Percentiles rank a stretch among this genome's conserved stretches.
phyloP scores from a whole-genome alignment of 2,797 vertebrate species.

The Heteromormyrus szaboi region DNA sequence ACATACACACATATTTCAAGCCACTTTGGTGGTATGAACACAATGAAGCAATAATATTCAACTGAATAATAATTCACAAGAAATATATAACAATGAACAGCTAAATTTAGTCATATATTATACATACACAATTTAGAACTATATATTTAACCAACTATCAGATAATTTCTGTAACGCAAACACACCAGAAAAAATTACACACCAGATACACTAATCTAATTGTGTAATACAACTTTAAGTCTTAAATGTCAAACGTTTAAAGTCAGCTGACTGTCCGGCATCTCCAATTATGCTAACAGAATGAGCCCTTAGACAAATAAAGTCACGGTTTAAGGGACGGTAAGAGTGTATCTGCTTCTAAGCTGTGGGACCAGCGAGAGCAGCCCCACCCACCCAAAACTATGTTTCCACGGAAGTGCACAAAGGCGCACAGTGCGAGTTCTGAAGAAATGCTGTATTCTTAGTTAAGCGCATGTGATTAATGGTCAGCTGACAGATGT shows the following conservation, averaged over 20 bases:
- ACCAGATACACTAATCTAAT: neutral
- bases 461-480: neutral
- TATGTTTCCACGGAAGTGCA: neutral
- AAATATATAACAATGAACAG: neutral
- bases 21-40: no score
- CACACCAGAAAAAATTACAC: neutral
- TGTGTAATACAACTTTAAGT: neutral
- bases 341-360: neutral
- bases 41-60: neutral
- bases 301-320: neutral
- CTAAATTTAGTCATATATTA: neutral
- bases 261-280: neutral
- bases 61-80: neutral
- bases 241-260: neutral
- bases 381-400: neutral
- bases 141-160: neutral
- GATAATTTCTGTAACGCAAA: neutral
- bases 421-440: neutral
- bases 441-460: neutral
- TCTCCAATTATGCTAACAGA: neutral
- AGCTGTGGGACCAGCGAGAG: neutral
- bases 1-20: neutral
- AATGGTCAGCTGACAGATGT: neutral
- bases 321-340: neutral
- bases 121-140: neutral